Evolutionary conservation across 2,797 vertebrate species (phyloP), one percentile per base, ranked within the genome.

Genomic region (Cossypha caffra): DNA sequence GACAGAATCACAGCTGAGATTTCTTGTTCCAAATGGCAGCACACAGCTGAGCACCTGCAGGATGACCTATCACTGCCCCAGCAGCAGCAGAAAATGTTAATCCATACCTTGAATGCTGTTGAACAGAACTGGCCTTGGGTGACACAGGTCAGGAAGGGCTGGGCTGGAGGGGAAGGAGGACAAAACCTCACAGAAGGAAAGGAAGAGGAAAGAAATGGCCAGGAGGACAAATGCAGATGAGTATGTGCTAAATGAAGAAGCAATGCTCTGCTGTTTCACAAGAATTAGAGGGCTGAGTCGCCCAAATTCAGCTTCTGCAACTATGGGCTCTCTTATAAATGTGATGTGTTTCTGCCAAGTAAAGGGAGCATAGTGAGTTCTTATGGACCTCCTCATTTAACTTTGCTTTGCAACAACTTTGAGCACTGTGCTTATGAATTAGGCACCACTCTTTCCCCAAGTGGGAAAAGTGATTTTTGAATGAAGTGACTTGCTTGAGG

Each of bases 391-490:
- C 71, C 77, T 73, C 77, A 38, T 84, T 90, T 69, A 54, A 84
- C 84, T 96, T 58, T 45, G 74, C 52, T 93, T 91, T 67, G 81
- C 84, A 63, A 69, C 62, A 55, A 33, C 48, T 66, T 59, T 15
- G 51, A 91, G 55, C 43, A 20, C 59, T 7, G 42, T 25, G 59
- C 93, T 94, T 92, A 85, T 76, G 82, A 95, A 92, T 87, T 85
- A 91, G 91, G 71, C 78, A 79, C 63, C 59, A n/a, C 52, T 33
- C 84, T 83, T 64, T 73, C 45, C 89, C 81, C 84, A 80, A 15
- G 59, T 47, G 61, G 57, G 59, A 93, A 55, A 82, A 93, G 68
- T 85, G 78, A 85, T 91, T 95, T 93, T 96, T 87, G 89, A 94
- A 87, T 37, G 45, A 80, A 76, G 61, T 76, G 57, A 83, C 87